Conservation (phyloP, 2,888 invertebrate species). For the Hirudinaria manillensis region DNA sequence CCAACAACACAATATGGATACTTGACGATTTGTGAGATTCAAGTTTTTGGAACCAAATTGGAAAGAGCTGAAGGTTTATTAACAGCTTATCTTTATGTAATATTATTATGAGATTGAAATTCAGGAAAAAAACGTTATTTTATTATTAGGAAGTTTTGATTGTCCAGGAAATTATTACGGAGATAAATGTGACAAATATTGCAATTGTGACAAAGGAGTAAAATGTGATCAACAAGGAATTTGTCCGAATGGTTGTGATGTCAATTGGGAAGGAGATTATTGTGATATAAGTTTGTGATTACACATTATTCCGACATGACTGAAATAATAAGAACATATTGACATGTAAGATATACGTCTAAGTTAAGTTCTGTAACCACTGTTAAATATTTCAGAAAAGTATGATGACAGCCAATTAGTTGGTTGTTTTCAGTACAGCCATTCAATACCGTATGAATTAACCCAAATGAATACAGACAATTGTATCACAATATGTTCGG, state of each 20-base stretch:
- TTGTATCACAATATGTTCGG: no score
- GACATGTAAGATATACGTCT: neutral
- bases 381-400: no score
- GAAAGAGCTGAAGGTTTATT: neutral
- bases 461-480: no score
- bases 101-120: neutral
- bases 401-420: no score
- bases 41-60: neutral
- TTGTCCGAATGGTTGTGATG: slow-evolving; percentile 8
- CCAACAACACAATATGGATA: slow-evolving; percentile 1
- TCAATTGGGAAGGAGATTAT: neutral
- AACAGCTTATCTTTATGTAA: no score
- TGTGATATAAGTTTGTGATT: neutral
- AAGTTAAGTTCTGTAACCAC: no score
- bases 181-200: neutral
- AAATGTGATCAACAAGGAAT: slow-evolving; percentile 3
- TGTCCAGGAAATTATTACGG: neutral
- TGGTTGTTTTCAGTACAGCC: no score
- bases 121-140: no score
- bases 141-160: no score
- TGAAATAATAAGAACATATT: no score
- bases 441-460: no score
- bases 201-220: slow-evolving; percentile 1
- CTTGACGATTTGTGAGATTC: neutral
- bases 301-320: no score